Conservation (phyloP, 2,888 invertebrate genomes). For the Plemyria rubiginata region DNA sequence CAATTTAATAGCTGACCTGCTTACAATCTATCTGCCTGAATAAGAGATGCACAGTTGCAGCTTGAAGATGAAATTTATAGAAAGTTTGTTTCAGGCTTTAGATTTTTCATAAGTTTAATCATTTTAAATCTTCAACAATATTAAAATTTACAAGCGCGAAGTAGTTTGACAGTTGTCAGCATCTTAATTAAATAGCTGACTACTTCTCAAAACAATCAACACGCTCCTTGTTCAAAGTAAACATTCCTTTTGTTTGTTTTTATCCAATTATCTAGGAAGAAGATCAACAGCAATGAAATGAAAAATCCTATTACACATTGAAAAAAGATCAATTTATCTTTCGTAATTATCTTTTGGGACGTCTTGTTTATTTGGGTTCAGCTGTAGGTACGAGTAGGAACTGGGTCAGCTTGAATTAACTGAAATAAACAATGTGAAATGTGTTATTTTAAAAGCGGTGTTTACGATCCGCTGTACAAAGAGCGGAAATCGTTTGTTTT, state of each 20-base stretch:
- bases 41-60: too few species aligned
- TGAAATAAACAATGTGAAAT: slow-evolving; percentile 9
- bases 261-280: slow-evolving; percentile 32
- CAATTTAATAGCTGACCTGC: too few species aligned
- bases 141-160: too few species aligned
- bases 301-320: slow-evolving; percentile 37
- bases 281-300: slow-evolving; percentile 31
- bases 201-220: background rate
- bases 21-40: too few species aligned
- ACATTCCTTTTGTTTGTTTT: slow-evolving; percentile 26
- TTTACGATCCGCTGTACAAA: background rate
- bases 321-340: slow-evolving; percentile 38
- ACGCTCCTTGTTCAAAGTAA: background rate
- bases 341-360: slow-evolving; percentile 34
- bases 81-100: too few species aligned
- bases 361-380: slow-evolving; percentile 30
- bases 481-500: too few species aligned
- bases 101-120: too few species aligned
- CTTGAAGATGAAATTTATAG: too few species aligned
- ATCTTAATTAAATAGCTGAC: background rate
- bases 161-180: too few species aligned
- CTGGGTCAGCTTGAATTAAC: slow-evolving; percentile 11
- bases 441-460: slow-evolving; percentile 5
- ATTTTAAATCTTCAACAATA: too few species aligned
- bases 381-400: slow-evolving; percentile 1